phyloP scores from a whole-genome alignment of 2,888 invertebrate species.

The Ochropleura leucogaster region DNA sequence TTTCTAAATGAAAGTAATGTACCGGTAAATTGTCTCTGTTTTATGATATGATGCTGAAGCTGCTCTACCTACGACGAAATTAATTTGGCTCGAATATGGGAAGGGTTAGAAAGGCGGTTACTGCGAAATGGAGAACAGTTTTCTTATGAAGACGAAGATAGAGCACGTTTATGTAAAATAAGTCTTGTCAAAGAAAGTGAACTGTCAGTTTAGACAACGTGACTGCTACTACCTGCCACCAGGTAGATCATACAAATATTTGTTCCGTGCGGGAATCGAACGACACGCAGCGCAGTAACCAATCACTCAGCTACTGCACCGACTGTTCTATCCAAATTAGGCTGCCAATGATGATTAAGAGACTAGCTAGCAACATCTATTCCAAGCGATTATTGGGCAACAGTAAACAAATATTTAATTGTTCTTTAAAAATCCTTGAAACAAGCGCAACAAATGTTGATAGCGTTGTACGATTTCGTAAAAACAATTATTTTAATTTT shows the following conservation, averaged over 20 bases:
- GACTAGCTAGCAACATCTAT: background rate
- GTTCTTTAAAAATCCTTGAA: background rate
- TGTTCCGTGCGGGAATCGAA: too few relatives aligned
- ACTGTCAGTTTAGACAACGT: background rate
- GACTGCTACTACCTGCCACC: background rate
- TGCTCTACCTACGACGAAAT: conserved; percentile 28
- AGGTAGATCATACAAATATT: too few relatives aligned
- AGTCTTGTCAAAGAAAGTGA: conserved; percentile 1
- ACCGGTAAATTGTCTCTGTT: conserved; percentile 43
- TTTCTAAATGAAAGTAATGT: conserved; percentile 29
- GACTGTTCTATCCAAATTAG: too few relatives aligned
- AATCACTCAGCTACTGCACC: too few relatives aligned
- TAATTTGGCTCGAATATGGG: conserved; percentile 38
- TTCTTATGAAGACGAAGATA: conserved; percentile 37
- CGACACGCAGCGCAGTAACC: too few relatives aligned
- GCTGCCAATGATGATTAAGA: background rate
- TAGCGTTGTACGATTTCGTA: background rate
- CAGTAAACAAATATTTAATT: background rate
- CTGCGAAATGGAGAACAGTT: conserved; percentile 23
- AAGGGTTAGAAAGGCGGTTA: conserved; percentile 8
- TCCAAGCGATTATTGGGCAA: background rate
- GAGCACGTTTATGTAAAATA: conserved; percentile 33
- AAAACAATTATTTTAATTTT: conserved; percentile 19
- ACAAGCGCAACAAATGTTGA: background rate
- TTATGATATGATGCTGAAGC: conserved; percentile 19